Conservation (phyloP, 2,888 invertebrate genomes). For the Mesochorus sp. region DNA sequence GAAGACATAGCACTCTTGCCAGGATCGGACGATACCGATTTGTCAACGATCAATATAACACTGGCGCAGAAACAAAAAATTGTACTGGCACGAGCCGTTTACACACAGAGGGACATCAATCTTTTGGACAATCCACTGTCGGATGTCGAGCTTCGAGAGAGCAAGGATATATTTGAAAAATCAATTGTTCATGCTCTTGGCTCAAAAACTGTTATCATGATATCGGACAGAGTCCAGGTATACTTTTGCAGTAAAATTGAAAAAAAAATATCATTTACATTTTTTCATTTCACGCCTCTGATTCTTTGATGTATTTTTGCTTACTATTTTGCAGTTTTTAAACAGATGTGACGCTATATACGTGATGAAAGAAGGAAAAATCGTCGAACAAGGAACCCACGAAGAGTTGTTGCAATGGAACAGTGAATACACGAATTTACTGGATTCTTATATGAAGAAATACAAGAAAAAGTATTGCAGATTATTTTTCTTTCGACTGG, state of each 20-base stretch:
- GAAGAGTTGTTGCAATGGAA: conserved; percentile 80
- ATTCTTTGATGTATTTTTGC: neutral
- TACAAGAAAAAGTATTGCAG: conserved; percentile 66
- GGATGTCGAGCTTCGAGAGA: conserved; percentile 61
- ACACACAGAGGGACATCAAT: conserved; percentile 76
- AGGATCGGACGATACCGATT: conserved; percentile 84
- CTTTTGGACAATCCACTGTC: conserved; percentile 70
- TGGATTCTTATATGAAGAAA: conserved; percentile 63
- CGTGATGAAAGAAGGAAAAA: conserved; percentile 83
- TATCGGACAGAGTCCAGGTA: conserved; percentile 68
- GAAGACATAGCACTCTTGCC: conserved; percentile 83
- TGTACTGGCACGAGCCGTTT: conserved; percentile 83
- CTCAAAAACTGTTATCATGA: conserved; percentile 67
- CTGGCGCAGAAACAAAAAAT: conserved; percentile 83
- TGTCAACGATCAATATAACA: conserved; percentile 82
- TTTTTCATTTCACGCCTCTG: neutral
- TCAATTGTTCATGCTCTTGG: conserved; percentile 63
- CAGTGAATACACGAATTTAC: conserved; percentile 71
- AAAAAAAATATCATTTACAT: neutral
- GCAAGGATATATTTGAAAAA: conserved; percentile 68
- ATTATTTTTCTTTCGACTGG: conserved; percentile 32
- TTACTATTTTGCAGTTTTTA: conserved; percentile 81
- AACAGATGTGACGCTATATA: conserved; percentile 84
- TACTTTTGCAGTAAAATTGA: neutral
- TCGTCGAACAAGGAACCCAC: conserved; percentile 84